These are phyloP conservation scores for Oceanodroma leucorhoa DNA, from an alignment of 2,797 vertebrate genomes.

Conservation along the genomic window DNA sequence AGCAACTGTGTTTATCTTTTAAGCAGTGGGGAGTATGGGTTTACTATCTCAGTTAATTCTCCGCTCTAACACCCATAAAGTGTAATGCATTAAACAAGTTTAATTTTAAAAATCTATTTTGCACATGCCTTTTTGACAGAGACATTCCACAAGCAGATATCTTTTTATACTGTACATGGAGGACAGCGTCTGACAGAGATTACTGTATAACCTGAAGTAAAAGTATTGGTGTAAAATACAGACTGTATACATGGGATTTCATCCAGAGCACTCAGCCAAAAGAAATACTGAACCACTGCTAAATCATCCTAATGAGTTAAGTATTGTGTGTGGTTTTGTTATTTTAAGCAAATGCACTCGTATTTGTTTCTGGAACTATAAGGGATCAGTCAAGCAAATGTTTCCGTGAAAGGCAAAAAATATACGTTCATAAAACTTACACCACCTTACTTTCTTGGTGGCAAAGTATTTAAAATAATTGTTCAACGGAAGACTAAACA, in stretches of 20 bases:
- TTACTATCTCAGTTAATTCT: not conserved
- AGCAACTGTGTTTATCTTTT: not conserved
- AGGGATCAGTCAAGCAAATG: slow-evolving; percentile 9
- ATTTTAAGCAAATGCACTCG: slow-evolving; percentile 41
- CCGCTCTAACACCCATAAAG: not conserved
- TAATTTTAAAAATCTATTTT: slow-evolving; percentile 29
- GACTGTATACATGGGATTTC: slow-evolving; percentile 35
- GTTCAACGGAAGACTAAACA: slow-evolving; percentile 49
- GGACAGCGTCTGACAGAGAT: not conserved
- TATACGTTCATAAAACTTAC: not conserved
- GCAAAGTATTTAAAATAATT: slow-evolving; percentile 53
- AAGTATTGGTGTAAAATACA: slow-evolving; percentile 36
- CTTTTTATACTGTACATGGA: not conserved
- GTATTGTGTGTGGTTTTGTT: slow-evolving; percentile 47
- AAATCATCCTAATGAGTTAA: slow-evolving; percentile 51
- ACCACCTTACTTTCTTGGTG: not conserved
- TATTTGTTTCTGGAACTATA: slow-evolving; percentile 54
- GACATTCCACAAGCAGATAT: not conserved
- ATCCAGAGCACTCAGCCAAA: slow-evolving; percentile 49
- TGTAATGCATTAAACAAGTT: slow-evolving; percentile 18
- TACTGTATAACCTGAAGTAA: slow-evolving; percentile 30
- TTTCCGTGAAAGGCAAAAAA: slow-evolving; percentile 24
- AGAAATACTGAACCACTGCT: not conserved
- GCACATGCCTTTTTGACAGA: not conserved
- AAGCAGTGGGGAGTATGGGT: not conserved